These are phyloP conservation scores for Chesias legatella DNA, from an alignment of 2,888 invertebrate genomes.

Conservation along the genomic window DNA sequence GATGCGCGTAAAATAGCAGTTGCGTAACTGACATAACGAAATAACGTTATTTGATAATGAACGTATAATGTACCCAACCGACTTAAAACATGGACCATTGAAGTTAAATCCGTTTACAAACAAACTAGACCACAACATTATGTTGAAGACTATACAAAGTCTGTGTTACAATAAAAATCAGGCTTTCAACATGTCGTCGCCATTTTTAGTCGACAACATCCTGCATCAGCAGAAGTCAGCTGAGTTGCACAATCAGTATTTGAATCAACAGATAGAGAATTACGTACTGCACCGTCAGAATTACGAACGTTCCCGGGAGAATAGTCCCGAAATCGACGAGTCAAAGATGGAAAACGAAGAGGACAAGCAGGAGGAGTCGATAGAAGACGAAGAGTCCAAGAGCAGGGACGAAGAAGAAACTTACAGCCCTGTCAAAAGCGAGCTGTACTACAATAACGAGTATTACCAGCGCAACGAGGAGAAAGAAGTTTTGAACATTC, in stretches of 20 bases:
- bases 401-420: slow-evolving; percentile 53
- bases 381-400: slow-evolving; percentile 55
- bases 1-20: slow-evolving; percentile 12
- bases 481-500: slow-evolving; percentile 68
- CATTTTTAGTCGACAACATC: slow-evolving; percentile 82
- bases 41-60: slow-evolving; percentile 27
- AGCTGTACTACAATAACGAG: slow-evolving; percentile 55
- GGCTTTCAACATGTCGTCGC: slow-evolving; percentile 79
- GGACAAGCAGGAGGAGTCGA: slow-evolving; percentile 18
- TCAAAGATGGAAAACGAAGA: slow-evolving; percentile 52
- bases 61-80: slow-evolving; percentile 72
- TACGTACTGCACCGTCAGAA: slow-evolving; percentile 59
- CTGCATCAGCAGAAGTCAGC: slow-evolving; percentile 77
- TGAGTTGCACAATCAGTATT: slow-evolving; percentile 73
- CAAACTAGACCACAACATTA: slow-evolving; percentile 66
- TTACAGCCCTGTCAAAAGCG: slow-evolving; percentile 49
- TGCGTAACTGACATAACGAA: slow-evolving; percentile 1
- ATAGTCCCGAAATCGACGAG: slow-evolving; percentile 63
- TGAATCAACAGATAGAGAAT: slow-evolving; percentile 75
- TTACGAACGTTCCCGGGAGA: slow-evolving; percentile 56
- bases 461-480: slow-evolving; percentile 53
- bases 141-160: slow-evolving; percentile 74
- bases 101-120: slow-evolving; percentile 62
- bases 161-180: slow-evolving; percentile 64
- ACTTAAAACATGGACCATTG: slow-evolving; percentile 67